phyloP scores from a whole-genome alignment of 2,113 vertebrate species.

The Coptodon rendalli region DNA sequence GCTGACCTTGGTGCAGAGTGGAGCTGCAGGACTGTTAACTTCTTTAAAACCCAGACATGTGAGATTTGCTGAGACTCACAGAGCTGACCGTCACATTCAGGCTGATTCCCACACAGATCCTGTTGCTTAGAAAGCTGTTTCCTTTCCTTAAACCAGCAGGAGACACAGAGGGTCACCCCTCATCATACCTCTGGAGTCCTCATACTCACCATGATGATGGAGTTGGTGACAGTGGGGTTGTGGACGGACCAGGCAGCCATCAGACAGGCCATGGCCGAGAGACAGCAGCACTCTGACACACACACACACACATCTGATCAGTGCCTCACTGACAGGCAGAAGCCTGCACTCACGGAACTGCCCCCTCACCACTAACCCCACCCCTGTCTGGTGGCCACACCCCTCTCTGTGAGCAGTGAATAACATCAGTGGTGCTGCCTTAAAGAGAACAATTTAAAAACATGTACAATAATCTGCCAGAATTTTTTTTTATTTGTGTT shows the following conservation, averaged over 20 bases:
- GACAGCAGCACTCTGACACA: not conserved
- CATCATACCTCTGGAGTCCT: not conserved
- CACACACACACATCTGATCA: not conserved
- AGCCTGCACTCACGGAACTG: not conserved
- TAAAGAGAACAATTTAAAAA: not conserved
- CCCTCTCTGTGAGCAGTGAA: not conserved
- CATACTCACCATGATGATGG: constrained; percentile 74
- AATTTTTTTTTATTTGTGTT: not conserved
- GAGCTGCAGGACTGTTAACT: not conserved
- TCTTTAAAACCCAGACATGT: not conserved
- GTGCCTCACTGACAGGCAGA: not conserved
- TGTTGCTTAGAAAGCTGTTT: not conserved
- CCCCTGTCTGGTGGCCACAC: not conserved
- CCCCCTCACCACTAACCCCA: not conserved
- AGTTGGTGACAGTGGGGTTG: constrained; percentile 67
- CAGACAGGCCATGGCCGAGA: constrained; percentile 65
- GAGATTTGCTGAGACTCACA: not conserved
- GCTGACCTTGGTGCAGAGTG: not conserved
- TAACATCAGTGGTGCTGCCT: not conserved
- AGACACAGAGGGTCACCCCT: not conserved
- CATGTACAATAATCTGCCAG: not conserved
- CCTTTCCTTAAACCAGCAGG: not conserved
- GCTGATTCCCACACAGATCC: not conserved
- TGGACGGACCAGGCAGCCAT: constrained; percentile 71
- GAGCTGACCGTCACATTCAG: not conserved